A percentile compares a stretch with the other conserved stretches of the same genome.
Evolutionary conservation across 1,140 invertebrate genomes (phyloP).

Genomic region (Heliconius melpomene): DNA sequence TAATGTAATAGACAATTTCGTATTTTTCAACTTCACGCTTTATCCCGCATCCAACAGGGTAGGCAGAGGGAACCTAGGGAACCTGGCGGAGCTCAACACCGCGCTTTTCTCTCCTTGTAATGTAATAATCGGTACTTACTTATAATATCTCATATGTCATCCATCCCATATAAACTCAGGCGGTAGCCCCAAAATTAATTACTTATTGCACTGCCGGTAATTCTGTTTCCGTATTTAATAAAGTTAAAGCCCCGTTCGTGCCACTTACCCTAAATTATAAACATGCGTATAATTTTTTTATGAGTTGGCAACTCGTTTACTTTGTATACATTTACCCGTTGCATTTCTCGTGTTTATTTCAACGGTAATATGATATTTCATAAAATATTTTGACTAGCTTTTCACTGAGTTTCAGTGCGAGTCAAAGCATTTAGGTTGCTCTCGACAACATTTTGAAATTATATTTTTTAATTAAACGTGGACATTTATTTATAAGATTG

Average conservation of each 20-base stretch:
- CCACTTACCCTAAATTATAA: constrained; percentile 45
- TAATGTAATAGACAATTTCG: constrained; percentile 35
- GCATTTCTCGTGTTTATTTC: constrained; percentile 31
- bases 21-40: not conserved
- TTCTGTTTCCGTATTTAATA: constrained; percentile 41
- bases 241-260: constrained; percentile 39
- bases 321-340: constrained; percentile 33
- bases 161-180: not conserved
- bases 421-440: constrained; percentile 26
- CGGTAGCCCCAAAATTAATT: constrained; percentile 36
- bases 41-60: no score
- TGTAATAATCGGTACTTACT: no score
- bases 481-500: not conserved
- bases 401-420: constrained; percentile 12
- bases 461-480: constrained; percentile 16
- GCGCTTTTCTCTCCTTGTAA: no score
- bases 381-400: constrained; percentile 21
- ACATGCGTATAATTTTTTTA: constrained; percentile 43
- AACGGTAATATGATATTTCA: constrained; percentile 16
- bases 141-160: not conserved
- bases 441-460: constrained; percentile 24
- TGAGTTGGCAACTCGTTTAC: constrained; percentile 42
- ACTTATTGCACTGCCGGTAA: constrained; percentile 39
- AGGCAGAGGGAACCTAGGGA: no score
- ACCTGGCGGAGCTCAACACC: no score